These are phyloP conservation scores for Cebus imitator DNA, from an alignment of 2,113 vertebrate genomes.

Conservation along the genomic window DNA sequence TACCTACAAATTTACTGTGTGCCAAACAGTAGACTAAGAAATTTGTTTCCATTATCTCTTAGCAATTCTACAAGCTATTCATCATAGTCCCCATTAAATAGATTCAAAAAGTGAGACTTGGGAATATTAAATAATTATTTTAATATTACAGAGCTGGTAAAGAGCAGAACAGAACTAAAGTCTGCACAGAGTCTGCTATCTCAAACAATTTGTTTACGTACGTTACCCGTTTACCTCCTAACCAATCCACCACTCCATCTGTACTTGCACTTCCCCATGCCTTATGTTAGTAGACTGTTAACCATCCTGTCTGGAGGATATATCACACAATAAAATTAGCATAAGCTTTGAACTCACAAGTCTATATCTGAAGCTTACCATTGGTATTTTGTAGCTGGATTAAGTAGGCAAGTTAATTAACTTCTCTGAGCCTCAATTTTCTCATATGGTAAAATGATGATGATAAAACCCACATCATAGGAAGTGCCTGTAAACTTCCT, in stretches of 20 bases:
- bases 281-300: background rate
- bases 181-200: background rate
- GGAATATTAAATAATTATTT: background rate
- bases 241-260: accelerated
- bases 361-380: background rate
- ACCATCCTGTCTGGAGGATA: background rate
- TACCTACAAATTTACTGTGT: background rate
- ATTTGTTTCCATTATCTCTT: background rate
- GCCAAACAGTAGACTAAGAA: background rate
- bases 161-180: background rate
- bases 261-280: background rate
- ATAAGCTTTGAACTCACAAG: background rate
- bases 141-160: background rate
- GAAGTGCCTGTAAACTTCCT: background rate
- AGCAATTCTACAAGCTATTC: background rate
- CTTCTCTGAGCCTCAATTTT: background rate
- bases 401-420: background rate
- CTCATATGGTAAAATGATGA: background rate
- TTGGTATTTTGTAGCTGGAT: background rate
- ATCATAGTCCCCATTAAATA: background rate
- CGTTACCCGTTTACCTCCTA: background rate
- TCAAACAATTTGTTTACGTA: background rate
- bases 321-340: background rate
- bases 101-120: background rate
- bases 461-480: background rate